These are phyloP conservation scores for Cryptophagus acutangulus DNA, from an alignment of 2,888 invertebrate genomes.

Conservation along the genomic window DNA sequence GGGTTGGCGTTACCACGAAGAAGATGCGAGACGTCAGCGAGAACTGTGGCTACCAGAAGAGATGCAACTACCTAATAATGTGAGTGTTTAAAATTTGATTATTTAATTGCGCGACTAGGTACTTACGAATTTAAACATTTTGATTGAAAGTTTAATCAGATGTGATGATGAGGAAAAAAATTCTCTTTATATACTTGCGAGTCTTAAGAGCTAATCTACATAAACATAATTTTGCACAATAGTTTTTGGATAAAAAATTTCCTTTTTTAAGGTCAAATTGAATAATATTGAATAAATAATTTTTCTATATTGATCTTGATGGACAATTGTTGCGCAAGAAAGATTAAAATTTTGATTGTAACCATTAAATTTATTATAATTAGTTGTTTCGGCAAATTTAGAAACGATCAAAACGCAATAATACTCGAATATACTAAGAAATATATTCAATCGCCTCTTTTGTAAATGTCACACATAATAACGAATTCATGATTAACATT, in stretches of 20 bases:
- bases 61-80: too few relatives aligned
- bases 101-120: too few relatives aligned
- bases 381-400: too few relatives aligned
- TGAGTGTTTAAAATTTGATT: too few relatives aligned
- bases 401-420: too few relatives aligned
- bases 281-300: not conserved
- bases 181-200: not conserved
- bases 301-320: too few relatives aligned
- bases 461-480: too few relatives aligned
- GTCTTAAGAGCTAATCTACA: slow-evolving; percentile 3
- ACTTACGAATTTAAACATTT: slow-evolving; percentile 8
- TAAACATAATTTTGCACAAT: slow-evolving; percentile 8
- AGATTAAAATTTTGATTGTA: too few relatives aligned
- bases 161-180: slow-evolving; percentile 1
- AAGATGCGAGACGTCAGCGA: slow-evolving; percentile 7
- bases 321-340: not conserved
- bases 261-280: slow-evolving; percentile 5
- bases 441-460: too few relatives aligned
- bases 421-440: too few relatives aligned
- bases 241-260: slow-evolving; percentile 3
- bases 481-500: too few relatives aligned
- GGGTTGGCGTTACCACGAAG: not conserved
- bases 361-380: too few relatives aligned
- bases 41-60: slow-evolving; percentile 6
- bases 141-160: not conserved